Base-by-base conservation (phyloP, 2,888 invertebrate species). In the Crioceris asparagi region DNA sequence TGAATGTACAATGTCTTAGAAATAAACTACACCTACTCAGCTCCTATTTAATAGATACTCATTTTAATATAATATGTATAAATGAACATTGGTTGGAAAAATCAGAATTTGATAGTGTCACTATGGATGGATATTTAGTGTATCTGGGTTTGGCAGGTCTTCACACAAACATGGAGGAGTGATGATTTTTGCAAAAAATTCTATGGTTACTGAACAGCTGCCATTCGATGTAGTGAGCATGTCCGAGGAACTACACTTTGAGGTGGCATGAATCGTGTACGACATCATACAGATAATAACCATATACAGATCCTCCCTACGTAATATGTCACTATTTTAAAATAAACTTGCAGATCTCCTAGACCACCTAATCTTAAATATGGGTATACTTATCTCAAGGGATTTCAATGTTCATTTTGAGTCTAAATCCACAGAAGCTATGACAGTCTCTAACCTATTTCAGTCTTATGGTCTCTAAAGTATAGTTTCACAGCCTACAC, bases 1-100 rank as follows among this genome's bases (percentile, higher is more conserved):
- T 34, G 8, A 34, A 34, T 11, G 21, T 34, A 23, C 34, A 15
- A 34, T 34, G 23, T 4, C 34, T 34, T 3, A 23, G 34, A 34
- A 34, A 14, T n/a, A 34, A 34, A 25, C 11, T 23, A 14, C 23
- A 16, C 3, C 14, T 12, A n/a, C 12, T 34, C 7, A 25, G 25
- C 11, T 21, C 34, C 12, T 34, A 25, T 16, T 23, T 34, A 4
- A 15, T 10, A 25, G 25, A 34, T 25, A 34, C 11, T 23, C 4
- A 34, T 23, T 12, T 25, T 18, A 25, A 34, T n/a, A 11, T 34
- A 11, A 12, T 34, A 8, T 34, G 34, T 15, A 12, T 34, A 7
- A 34, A 21, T 12, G 34, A 34, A 11, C 34, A 34, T 16, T 34
- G 25, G 34, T 25, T 25, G 6, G 12, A 12, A n/a, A 6, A n/a